Evolutionary conservation across 2,888 invertebrate genomes (phyloP).

Genomic region (Drosophila multiciliata): DNA sequence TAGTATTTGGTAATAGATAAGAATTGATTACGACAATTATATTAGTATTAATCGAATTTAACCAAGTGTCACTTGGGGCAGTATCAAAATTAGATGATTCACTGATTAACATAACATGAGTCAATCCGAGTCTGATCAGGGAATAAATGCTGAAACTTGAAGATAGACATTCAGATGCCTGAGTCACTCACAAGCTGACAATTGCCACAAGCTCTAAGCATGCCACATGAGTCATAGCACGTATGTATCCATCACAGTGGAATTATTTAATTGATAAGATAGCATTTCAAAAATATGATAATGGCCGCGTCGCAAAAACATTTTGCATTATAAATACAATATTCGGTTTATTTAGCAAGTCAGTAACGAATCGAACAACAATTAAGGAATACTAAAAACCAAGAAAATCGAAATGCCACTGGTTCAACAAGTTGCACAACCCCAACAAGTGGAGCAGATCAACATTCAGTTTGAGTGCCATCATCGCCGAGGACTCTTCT

Average conservation of each 20-base stretch:
- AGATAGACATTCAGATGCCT: slow-evolving; percentile 24
- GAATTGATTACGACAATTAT: not conserved
- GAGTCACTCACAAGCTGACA: slow-evolving; percentile 28
- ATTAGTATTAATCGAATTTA: not conserved
- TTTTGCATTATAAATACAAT: slow-evolving; percentile 43
- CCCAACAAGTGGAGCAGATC: slow-evolving; percentile 56
- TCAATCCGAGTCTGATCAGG: slow-evolving; percentile 8
- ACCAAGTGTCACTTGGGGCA: not conserved
- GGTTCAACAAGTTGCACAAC: slow-evolving; percentile 43
- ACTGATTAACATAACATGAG: slow-evolving; percentile 4
- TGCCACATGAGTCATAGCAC: slow-evolving; percentile 42
- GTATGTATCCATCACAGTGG: slow-evolving; percentile 40
- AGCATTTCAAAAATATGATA: slow-evolving; percentile 32
- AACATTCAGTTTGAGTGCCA: slow-evolving; percentile 67
- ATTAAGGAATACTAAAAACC: slow-evolving; percentile 2
- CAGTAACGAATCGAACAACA: slow-evolving; percentile 39
- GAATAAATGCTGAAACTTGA: not conserved
- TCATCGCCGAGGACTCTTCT: slow-evolving; percentile 61
- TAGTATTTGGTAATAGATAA: slow-evolving; percentile 5
- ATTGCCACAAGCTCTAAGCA: not conserved
- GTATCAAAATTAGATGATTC: not conserved
- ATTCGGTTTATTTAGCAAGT: not conserved
- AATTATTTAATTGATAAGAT: slow-evolving; percentile 46
- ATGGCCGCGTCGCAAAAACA: slow-evolving; percentile 19
- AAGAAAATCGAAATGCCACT: slow-evolving; percentile 42